Evolutionary conservation across 2,888 invertebrate genomes (phyloP).

Genomic region (Limulus polyphemus): DNA sequence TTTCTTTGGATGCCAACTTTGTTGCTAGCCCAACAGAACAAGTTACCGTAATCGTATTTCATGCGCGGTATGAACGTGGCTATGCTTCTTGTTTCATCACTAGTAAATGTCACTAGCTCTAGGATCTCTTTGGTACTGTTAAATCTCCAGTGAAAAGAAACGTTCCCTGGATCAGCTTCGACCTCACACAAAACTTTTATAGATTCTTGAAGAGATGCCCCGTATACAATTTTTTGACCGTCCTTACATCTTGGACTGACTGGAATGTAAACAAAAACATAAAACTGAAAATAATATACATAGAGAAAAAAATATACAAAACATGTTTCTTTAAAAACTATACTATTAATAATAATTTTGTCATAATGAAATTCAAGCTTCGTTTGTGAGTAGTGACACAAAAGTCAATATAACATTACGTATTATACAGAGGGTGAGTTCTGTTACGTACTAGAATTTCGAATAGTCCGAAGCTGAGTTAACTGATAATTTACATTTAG

Average conservation of each 20-base stretch:
- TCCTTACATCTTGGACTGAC: slow-evolving; percentile 19
- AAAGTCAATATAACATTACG: no score
- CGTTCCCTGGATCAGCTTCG: slow-evolving; percentile 33
- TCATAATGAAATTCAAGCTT: no score
- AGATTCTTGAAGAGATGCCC: slow-evolving; percentile 26
- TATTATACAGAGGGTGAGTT: no score
- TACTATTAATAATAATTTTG: no score
- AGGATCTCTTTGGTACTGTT: slow-evolving; percentile 39
- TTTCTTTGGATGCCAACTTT: slow-evolving; percentile 27
- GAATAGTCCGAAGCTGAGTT: no score
- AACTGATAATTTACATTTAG: no score
- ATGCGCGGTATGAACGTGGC: slow-evolving; percentile 27
- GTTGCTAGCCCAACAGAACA: slow-evolving; percentile 29
- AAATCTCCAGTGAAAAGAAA: slow-evolving; percentile 84
- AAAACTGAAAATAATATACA: no score
- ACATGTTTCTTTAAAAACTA: no score
- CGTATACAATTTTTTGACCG: slow-evolving; percentile 26
- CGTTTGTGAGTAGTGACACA: no score
- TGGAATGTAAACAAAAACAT: background rate
- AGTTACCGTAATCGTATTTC: slow-evolving; percentile 30
- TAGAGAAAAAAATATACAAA: no score
- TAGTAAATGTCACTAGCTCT: slow-evolving; percentile 14
- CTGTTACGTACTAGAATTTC: no score
- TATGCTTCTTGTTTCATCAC: slow-evolving; percentile 53
- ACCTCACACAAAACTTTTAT: slow-evolving; percentile 27